Evolutionary conservation across 1,140 invertebrate species (phyloP).

Genomic region (Harlomillsia oculata): DNA sequence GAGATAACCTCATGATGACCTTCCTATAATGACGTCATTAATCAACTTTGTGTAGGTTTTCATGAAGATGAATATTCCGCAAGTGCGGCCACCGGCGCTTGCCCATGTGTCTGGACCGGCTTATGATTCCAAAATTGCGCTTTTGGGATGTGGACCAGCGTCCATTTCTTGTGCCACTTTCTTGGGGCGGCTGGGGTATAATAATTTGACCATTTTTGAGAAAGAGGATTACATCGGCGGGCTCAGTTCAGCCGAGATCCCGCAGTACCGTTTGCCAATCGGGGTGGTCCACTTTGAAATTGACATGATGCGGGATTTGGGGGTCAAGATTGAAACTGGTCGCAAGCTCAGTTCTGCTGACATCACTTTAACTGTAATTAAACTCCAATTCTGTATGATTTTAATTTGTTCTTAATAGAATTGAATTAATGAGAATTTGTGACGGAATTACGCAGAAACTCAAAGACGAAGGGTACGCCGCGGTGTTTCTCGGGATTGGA

Average conservation of each 20-base stretch:
- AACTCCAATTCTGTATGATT: conserved; percentile 4
- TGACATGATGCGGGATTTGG: conserved; percentile 78
- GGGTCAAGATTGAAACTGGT: conserved; percentile 69
- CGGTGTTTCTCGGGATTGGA: conserved; percentile 88
- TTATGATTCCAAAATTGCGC: conserved; percentile 65
- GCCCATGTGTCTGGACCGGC: conserved; percentile 46
- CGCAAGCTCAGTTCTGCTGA: conserved; percentile 54
- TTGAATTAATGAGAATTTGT: conserved; percentile 8
- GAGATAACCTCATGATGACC: not conserved
- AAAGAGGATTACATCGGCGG: conserved; percentile 79
- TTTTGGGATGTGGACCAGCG: conserved; percentile 90
- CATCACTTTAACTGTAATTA: conserved; percentile 57
- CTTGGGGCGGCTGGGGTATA: conserved; percentile 82
- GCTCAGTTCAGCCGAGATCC: conserved; percentile 87
- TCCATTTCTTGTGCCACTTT: conserved; percentile 96
- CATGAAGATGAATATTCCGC: conserved; percentile 83
- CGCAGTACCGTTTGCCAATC: conserved; percentile 88
- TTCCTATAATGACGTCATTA: conserved; percentile 6
- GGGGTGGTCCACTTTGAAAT: conserved; percentile 91
- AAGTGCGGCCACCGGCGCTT: conserved; percentile 62
- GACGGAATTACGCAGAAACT: conserved; percentile 49
- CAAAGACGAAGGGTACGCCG: conserved; percentile 57
- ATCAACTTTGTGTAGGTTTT: conserved; percentile 57
- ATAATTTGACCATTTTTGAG: conserved; percentile 85
- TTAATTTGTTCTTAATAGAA: conserved; percentile 4